phyloP scores from a whole-genome alignment of 2,797 vertebrate genomes.

The Argya squamiceps region DNA sequence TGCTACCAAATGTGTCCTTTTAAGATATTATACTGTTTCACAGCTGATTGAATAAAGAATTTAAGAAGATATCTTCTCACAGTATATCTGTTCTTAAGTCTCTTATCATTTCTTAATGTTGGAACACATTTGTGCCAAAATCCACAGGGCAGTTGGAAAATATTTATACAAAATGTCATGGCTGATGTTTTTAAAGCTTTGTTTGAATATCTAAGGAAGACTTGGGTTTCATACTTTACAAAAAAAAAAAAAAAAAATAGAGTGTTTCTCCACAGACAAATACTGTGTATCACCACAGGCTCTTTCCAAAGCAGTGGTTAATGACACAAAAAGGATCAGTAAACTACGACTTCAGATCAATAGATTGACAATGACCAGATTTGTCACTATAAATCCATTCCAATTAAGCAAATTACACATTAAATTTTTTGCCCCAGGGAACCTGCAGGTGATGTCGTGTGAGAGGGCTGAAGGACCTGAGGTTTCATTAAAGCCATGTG shows the following conservation, averaged over 20 bases:
- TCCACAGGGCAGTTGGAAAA: conserved; percentile 43
- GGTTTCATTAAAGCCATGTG: background rate
- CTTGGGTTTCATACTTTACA: conserved; percentile 40
- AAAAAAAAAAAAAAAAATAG: background rate
- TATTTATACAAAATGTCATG: conserved; percentile 21
- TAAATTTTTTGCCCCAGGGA: background rate
- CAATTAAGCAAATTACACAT: background rate
- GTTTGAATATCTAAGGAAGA: conserved; percentile 57
- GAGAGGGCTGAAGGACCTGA: background rate
- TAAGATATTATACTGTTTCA: conserved; percentile 85
- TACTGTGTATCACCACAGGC: background rate
- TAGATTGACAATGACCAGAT: background rate
- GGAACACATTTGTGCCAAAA: conserved; percentile 43
- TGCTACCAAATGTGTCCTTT: conserved; percentile 84
- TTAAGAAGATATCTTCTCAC: conserved; percentile 69
- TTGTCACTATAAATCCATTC: background rate
- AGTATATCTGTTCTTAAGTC: conserved; percentile 69
- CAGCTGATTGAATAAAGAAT: conserved; percentile 86
- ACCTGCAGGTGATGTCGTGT: background rate
- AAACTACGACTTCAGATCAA: background rate
- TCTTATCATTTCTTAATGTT: conserved; percentile 69
- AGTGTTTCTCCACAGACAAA: background rate
- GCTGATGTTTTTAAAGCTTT: conserved; percentile 32
- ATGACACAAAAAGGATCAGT: background rate
- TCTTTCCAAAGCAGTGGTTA: background rate